Percentiles rank a stretch among this genome's conserved stretches.
These are phyloP conservation scores for Brevimyrus niger DNA, from an alignment of 2,113 vertebrate genomes.

Conservation along the genomic window DNA sequence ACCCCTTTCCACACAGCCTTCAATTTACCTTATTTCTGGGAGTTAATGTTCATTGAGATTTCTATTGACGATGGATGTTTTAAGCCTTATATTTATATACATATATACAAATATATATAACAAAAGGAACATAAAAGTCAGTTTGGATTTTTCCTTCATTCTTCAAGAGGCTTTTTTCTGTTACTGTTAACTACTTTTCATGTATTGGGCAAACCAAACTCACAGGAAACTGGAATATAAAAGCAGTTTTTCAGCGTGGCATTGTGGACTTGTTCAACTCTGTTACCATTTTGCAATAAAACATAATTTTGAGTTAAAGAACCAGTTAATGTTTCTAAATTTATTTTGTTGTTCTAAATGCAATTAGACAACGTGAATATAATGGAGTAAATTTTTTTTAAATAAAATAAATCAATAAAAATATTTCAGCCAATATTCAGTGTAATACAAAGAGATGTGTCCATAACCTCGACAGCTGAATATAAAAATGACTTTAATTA, in stretches of 20 bases:
- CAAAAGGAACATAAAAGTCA: slow-evolving; percentile 18
- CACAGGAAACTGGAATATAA: slow-evolving; percentile 4
- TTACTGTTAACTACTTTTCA: slow-evolving; percentile 16
- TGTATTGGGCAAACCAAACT: slow-evolving; percentile 5
- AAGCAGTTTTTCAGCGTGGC: slow-evolving; percentile 2
- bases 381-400: neutral
- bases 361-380: neutral
- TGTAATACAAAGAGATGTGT: neutral
- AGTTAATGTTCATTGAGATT: slow-evolving; percentile 17
- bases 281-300: slow-evolving; percentile 62
- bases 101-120: slow-evolving; percentile 6
- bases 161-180: slow-evolving; percentile 32
- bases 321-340: neutral
- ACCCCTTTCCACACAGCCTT: slow-evolving; percentile 16
- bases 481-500: neutral
- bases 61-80: slow-evolving; percentile 19
- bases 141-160: neutral
- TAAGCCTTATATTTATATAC: slow-evolving; percentile 23
- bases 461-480: neutral
- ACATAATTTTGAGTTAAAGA: slow-evolving; percentile 44
- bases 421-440: neutral
- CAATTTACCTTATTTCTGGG: slow-evolving; percentile 27
- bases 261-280: slow-evolving; percentile 39
- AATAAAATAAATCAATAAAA: neutral
- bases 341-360: slow-evolving; percentile 15